These are phyloP conservation scores for Neotoxoptera formosana DNA, from an alignment of 1,140 invertebrate species.

Conservation along the genomic window DNA sequence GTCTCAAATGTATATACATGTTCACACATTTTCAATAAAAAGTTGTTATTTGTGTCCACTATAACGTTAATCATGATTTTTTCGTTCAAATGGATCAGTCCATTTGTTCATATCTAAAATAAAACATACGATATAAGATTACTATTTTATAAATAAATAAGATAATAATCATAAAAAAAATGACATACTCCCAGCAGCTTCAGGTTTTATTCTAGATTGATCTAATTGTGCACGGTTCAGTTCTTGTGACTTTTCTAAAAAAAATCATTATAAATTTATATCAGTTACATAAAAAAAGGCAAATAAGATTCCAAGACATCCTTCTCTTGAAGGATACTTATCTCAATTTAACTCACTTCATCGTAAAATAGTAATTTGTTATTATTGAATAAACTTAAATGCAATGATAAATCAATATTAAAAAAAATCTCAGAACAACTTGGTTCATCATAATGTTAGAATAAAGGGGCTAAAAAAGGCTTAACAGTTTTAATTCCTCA, in stretches of 20 bases:
- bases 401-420: neutral
- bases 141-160: slow-evolving; percentile 39
- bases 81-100: slow-evolving; percentile 73
- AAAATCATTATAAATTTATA: slow-evolving; percentile 29
- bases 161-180: slow-evolving; percentile 51
- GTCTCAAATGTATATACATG: neutral
- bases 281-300: neutral
- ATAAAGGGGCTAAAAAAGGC: neutral
- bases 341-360: neutral
- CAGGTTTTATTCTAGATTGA: slow-evolving; percentile 74
- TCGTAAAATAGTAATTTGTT: neutral
- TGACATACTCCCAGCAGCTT: slow-evolving; percentile 41
- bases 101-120: slow-evolving; percentile 77
- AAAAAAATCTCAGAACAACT: neutral
- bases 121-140: neutral
- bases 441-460: no score
- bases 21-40: neutral
- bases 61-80: slow-evolving; percentile 61
- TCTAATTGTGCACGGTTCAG: slow-evolving; percentile 71
- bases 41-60: neutral
- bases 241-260: slow-evolving; percentile 65
- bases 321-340: neutral
- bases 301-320: neutral
- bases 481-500: neutral
- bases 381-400: neutral